phyloP scores from a whole-genome alignment of 2,797 vertebrate species.

The Dallia pectoralis region DNA sequence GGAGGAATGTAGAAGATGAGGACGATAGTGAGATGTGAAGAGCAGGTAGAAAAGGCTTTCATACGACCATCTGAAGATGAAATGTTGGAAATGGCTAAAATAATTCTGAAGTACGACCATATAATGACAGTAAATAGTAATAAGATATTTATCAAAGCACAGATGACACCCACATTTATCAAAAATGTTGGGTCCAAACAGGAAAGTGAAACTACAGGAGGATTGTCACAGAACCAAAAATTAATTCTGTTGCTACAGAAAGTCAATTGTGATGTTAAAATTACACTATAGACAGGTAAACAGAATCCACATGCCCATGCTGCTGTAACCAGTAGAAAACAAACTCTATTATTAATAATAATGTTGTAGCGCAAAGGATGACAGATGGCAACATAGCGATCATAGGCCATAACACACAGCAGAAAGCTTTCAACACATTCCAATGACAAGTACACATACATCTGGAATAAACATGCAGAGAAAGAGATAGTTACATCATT shows the following conservation, averaged over 20 bases:
- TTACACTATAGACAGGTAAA: background rate
- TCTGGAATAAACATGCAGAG: background rate
- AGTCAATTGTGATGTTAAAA: too few species aligned
- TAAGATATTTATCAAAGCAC: background rate
- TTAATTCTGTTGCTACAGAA: background rate
- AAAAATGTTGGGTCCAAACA: constrained; percentile 5
- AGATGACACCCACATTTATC: background rate
- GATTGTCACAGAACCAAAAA: constrained; percentile 12
- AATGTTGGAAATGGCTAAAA: background rate
- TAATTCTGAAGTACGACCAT: constrained; percentile 3
- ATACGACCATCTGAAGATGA: background rate
- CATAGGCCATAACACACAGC: constrained; percentile 10
- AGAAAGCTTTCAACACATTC: background rate
- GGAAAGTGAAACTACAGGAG: constrained; percentile 3
- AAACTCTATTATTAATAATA: background rate
- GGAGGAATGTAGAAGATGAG: constrained; percentile 2
- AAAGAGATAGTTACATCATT: background rate
- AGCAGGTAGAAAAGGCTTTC: constrained; percentile 8
- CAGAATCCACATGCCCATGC: background rate
- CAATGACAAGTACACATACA: background rate
- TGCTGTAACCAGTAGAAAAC: background rate
- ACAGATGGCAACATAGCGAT: constrained; percentile 12
- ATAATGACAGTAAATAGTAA: background rate
- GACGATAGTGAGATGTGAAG: constrained; percentile 2
- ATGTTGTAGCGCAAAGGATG: constrained; percentile 16